Evolutionary conservation across 2,113 vertebrate species (phyloP).

Genomic region (Sclerurus mexicanus): DNA sequence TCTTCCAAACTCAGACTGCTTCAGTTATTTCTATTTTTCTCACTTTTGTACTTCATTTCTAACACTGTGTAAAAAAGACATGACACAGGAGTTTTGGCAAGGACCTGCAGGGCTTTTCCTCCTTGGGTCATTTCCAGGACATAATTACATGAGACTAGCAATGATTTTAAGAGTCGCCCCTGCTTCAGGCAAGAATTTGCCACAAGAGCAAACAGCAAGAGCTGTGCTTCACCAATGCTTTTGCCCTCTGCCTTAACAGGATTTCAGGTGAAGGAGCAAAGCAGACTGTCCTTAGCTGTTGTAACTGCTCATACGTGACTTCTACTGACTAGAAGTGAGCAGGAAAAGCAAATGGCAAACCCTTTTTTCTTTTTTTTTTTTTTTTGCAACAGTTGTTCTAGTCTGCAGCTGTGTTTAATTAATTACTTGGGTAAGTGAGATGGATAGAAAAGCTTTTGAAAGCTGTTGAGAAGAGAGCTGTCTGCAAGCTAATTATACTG

Average conservation of each 20-base stretch:
- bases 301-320: not conserved
- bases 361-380: not conserved
- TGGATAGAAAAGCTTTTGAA: constrained; percentile 42
- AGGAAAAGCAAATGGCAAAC: not conserved
- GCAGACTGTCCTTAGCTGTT: not conserved
- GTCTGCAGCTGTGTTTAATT: constrained; percentile 63
- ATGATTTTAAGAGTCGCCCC: not conserved
- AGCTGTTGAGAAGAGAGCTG: constrained; percentile 39
- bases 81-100: not conserved
- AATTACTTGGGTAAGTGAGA: constrained; percentile 53
- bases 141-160: not conserved
- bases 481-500: constrained; percentile 52
- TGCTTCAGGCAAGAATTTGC: not conserved
- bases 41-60: constrained; percentile 11
- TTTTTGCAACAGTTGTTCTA: constrained; percentile 38
- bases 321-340: not conserved
- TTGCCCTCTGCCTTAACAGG: not conserved
- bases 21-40: constrained; percentile 23
- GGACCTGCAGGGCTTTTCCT: constrained; percentile 18
- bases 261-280: not conserved
- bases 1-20: not conserved
- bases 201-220: not conserved
- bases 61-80: constrained; percentile 15
- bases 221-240: not conserved
- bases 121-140: constrained; percentile 42